Percentiles rank a stretch among this genome's conserved stretches.
These are phyloP conservation scores for Labeo catla DNA, from an alignment of 2,113 vertebrate species.

Conservation along the genomic window DNA sequence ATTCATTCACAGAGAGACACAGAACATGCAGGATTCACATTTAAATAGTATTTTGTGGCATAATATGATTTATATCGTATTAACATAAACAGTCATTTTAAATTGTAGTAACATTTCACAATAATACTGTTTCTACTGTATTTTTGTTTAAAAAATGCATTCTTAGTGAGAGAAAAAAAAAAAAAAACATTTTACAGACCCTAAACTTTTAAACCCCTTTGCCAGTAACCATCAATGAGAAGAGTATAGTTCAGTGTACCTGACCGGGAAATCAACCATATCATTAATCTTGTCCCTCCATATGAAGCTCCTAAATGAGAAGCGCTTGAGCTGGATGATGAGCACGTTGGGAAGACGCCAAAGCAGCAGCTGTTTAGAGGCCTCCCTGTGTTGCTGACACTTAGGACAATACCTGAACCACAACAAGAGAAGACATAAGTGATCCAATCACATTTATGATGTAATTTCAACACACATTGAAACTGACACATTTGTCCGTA, in stretches of 20 bases:
- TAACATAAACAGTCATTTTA: not conserved
- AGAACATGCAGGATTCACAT: no score
- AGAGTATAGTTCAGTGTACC: constrained; percentile 73
- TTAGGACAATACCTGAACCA: constrained; percentile 92
- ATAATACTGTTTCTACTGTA: not conserved
- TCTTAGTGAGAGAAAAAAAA: no score
- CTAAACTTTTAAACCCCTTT: not conserved
- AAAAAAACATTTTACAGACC: not conserved
- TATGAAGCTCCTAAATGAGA: constrained; percentile 98
- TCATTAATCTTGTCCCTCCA: constrained; percentile 99
- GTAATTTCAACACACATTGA: not conserved
- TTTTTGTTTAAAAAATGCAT: not conserved
- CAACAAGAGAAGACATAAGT: not conserved
- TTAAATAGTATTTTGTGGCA: no score
- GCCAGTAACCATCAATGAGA: not conserved
- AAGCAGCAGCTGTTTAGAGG: constrained; percentile 94
- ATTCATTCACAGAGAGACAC: no score
- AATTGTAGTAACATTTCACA: not conserved
- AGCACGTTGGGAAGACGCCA: constrained; percentile 96
- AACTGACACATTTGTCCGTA: constrained; percentile 68
- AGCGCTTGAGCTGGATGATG: constrained; percentile 98
- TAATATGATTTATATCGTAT: not conserved
- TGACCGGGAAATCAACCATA: constrained; percentile 97
- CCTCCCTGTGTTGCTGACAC: constrained; percentile 96
- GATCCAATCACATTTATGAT: not conserved